Evolutionary conservation across 2,113 vertebrate species (phyloP), one percentile per base, ranked within the genome.

Genomic region (Strix aluco): DNA sequence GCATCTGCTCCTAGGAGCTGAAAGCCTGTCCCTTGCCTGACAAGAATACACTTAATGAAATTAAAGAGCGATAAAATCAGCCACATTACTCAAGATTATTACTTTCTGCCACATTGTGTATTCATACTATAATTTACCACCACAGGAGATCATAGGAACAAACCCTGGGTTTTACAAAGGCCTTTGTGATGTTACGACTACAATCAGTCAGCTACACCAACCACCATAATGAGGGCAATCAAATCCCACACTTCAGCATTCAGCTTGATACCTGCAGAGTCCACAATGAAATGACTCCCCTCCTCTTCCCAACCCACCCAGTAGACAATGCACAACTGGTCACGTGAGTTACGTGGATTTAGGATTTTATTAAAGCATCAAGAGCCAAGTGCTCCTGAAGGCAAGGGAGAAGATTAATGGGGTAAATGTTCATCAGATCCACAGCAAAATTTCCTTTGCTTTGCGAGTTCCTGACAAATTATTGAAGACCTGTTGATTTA

Each of bases 11-110:
- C 81, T 88, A 74, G 75, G 82, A 77, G 29, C 88, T 81, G 85
- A 42, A 73, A 93, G 42, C 72, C 51, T 40, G 30, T 81, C 77
- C 58, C 49, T 86, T 40, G 25, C 85, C 92, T 90, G 82, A 84
- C 85, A 92, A 81, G 88, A 90, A 63, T 22, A 38, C 4, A 17
- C 55, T 90, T 90, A 84, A 88, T 93, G 90, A 88, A 95, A 95
- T 88, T 71, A 95, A 91, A 82, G 94, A 92, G 83, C 59, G 74
- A 73, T 84, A 90, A 96, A 93, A 93, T 83, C 90, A 97, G 79
- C 90, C 65, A 51, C 85, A 94, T 94, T 96, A 81, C 85, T 94
- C 93, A 95, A 92, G 94, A 94, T 93, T 96, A 96, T 96, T 95
- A 59, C 94, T 86, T 94, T 96, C 80, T 95, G 92, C 92, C 92